Evolutionary conservation across 2,113 vertebrate genomes (phyloP).

Genomic region (Numida meleagris): DNA sequence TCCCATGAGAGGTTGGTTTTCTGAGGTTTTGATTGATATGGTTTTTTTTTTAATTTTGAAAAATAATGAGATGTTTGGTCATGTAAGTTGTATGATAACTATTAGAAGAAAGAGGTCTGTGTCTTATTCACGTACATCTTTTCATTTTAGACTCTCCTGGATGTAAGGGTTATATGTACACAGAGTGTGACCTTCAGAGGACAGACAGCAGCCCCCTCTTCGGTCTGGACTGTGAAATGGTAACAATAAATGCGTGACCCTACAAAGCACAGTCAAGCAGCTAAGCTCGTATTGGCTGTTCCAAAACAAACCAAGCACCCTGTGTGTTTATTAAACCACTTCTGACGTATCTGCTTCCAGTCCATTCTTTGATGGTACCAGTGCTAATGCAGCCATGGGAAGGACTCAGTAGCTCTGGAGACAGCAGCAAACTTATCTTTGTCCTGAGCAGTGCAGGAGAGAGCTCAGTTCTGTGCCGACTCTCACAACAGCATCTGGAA

Average conservation of each 20-base stretch:
- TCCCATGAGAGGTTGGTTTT: slow-evolving; percentile 73
- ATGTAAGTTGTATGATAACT: neutral
- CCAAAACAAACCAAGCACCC: neutral
- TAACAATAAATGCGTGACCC: slow-evolving; percentile 51
- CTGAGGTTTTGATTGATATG: neutral
- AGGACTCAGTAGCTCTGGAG: neutral
- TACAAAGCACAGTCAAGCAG: neutral
- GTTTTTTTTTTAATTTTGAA: neutral
- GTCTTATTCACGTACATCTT: neutral
- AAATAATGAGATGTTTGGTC: neutral
- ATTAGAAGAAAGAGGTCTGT: neutral
- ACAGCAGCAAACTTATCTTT: neutral
- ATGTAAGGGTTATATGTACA: slow-evolving; percentile 79
- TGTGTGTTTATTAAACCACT: neutral
- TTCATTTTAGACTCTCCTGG: slow-evolving; percentile 75
- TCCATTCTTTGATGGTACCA: neutral
- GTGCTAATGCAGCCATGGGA: neutral
- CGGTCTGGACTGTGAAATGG: slow-evolving; percentile 95
- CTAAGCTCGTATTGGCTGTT: neutral
- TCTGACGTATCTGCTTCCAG: neutral
- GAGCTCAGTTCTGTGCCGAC: neutral
- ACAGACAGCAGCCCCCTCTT: slow-evolving; percentile 89
- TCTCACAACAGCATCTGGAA: neutral
- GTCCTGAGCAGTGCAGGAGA: neutral
- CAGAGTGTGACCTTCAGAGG: slow-evolving; percentile 67